Conservation (phyloP, 2,113 vertebrate genomes). For the Takifugu bimaculatus region DNA sequence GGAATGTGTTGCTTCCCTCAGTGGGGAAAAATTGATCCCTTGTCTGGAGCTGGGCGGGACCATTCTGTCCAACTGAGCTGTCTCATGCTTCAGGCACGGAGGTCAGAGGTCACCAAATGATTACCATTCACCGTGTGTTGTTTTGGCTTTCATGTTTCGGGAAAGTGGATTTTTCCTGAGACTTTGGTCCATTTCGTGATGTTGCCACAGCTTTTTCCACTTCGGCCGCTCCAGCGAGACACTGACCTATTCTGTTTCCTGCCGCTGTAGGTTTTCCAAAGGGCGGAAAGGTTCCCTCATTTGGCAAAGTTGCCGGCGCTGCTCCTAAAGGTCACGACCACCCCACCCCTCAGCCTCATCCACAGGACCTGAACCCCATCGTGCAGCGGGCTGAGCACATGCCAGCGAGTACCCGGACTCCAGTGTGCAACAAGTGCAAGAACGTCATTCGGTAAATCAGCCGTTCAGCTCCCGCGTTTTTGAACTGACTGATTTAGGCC, state of each 20-base stretch:
- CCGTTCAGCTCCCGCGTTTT: background rate
- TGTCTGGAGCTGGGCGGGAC: slow-evolving; percentile 36
- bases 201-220: background rate
- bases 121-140: slow-evolving; percentile 11
- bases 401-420: slow-evolving; percentile 89
- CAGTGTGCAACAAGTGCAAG: slow-evolving; percentile 91
- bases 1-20: slow-evolving; percentile 46
- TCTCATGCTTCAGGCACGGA: slow-evolving; percentile 33
- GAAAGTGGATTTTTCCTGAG: background rate
- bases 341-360: slow-evolving; percentile 64
- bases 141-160: background rate
- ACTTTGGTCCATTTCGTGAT: background rate
- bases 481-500: no score
- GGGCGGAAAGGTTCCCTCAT: slow-evolving; percentile 64
- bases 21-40: slow-evolving; percentile 38
- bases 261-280: slow-evolving; percentile 64
- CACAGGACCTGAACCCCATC: slow-evolving; percentile 81
- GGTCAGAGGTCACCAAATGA: slow-evolving; percentile 24
- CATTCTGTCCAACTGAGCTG: slow-evolving; percentile 46
- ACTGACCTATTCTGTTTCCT: slow-evolving; percentile 11
- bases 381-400: slow-evolving; percentile 95
- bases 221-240: background rate
- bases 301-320: slow-evolving; percentile 75
- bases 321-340: slow-evolving; percentile 57
- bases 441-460: slow-evolving; percentile 85